Evolutionary conservation across 2,888 invertebrate species (phyloP), one percentile per base, ranked within the genome.

Genomic region (Euspilapteryx auroguttella): DNA sequence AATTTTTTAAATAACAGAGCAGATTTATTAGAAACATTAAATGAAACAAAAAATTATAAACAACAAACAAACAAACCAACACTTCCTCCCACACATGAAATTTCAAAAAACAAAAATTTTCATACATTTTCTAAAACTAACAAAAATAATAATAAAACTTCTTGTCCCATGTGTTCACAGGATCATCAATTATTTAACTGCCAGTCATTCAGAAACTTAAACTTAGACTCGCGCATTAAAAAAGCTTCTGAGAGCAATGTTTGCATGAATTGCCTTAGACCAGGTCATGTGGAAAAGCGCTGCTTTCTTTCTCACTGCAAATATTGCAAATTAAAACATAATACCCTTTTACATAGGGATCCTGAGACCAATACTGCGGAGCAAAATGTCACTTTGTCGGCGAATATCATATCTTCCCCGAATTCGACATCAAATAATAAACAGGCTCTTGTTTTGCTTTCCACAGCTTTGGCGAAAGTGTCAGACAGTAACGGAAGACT

Each of bases 251-350:
- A 34, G 25, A 28, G 28, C 24, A 28, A 29, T 26, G 30, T 36
- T 15, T 36, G 36, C 24, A 29, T 27, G 10, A 37, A 37, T 14
- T 35, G 37, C 23, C 20, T 37, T 12, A 15, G 33, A 10, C 33
- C 34, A 12, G 34, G 33, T 2, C 34, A 35, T 26, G 17, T 29
- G 15, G 25, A 11, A 3, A 29, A 24, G 13, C 8, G 25, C 21
- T 37, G 37, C 21, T 31, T 27, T 23, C 21, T 34, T 17, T 26
- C 29, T 7, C 26, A 29, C 10, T 37, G 36, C 21, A 34, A 33
- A 22, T 34, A 33, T 30, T 37, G 36, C 26, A 23, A 24, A 32
- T 12, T 3, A 3, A 34, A 29, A n/a, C 34, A 36, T 21, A 34
- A 36, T 25, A 30, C 34, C 2, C 32, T 36, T 11, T 23, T 36